These are phyloP conservation scores for Macrophya annulata DNA, from an alignment of 2,888 invertebrate genomes.

Conservation along the genomic window DNA sequence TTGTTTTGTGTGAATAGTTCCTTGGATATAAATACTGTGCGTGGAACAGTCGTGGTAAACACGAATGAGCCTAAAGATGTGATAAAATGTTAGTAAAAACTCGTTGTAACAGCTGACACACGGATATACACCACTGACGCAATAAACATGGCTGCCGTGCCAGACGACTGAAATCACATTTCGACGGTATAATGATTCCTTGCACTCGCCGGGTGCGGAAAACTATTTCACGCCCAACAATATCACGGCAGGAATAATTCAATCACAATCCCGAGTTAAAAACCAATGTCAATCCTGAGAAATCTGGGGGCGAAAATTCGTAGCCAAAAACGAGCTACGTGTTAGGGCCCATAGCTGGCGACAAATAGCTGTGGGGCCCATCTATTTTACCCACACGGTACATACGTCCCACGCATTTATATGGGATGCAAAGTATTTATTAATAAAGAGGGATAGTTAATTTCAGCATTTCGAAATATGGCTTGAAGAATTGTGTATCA, in stretches of 20 bases:
- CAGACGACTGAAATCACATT: not conserved
- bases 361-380: not conserved
- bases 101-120: not conserved
- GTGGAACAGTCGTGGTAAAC: not conserved
- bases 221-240: not conserved
- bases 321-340: not conserved
- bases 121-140: not conserved
- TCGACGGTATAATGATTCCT: not conserved
- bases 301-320: not conserved
- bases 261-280: not conserved
- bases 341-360: not conserved
- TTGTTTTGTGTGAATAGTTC: not conserved
- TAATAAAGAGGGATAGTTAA: not conserved
- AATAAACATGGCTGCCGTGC: slow-evolving; percentile 1
- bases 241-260: not conserved
- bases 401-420: too few relatives aligned
- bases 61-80: not conserved
- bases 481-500: not conserved
- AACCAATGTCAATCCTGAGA: not conserved
- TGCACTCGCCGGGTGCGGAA: not conserved
- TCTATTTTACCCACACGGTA: not conserved
- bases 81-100: not conserved
- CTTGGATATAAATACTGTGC: not conserved
- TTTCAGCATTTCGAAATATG: slow-evolving; percentile 1
- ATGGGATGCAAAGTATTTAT: not conserved